Base-by-base conservation (phyloP, 2,888 invertebrate species). In the Boloria selene region DNA sequence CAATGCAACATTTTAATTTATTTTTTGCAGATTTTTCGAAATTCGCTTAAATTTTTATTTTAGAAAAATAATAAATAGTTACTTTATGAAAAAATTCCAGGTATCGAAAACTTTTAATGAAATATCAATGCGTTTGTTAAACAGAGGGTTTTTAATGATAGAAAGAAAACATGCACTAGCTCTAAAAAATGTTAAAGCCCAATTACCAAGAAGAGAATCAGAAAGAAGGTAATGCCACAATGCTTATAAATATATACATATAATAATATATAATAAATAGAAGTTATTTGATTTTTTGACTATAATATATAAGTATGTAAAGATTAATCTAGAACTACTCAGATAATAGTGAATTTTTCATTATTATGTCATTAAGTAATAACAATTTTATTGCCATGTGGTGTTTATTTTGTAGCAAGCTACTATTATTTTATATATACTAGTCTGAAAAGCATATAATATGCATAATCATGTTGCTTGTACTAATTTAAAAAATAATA, bases 181-280 rank as follows among this genome's bases (percentile, higher is more conserved):
- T 61, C 93, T 97, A 67, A 96, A 96, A 82, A 94, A 94, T 63
- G 96, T 98, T 0, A 98, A 97, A 82, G 92, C 95, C 1, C 94
- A 96, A 80, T 84, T 98, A 63, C 98, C 98, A 0, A 93, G 98
- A 17, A 90, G 98, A 64, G 98, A 98, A 84, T 98, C 98, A 0
- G 98, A 98, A 82, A 92, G 98, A 78, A 94, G 94, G 94, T 94
- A 38, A 7, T 1, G 10, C 10, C 31, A 78, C 26, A 44, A n/a
- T 51, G n/a, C 7, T 55, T 62, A 18, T 18, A 42, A 22, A 22
- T 22, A 22, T n/a, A n/a, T n/a, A n/a, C n/a, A 31, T 44, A 3
- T 62, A 54, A 26, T 42, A 10, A 31, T 31, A 6, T 2, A 31
- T 38, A 10, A 10, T n/a, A 31, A 38, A 38, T 38, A 38, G 10